These are phyloP conservation scores for Monoplex corrugatus DNA, from an alignment of 2,888 invertebrate genomes.

Conservation along the genomic window DNA sequence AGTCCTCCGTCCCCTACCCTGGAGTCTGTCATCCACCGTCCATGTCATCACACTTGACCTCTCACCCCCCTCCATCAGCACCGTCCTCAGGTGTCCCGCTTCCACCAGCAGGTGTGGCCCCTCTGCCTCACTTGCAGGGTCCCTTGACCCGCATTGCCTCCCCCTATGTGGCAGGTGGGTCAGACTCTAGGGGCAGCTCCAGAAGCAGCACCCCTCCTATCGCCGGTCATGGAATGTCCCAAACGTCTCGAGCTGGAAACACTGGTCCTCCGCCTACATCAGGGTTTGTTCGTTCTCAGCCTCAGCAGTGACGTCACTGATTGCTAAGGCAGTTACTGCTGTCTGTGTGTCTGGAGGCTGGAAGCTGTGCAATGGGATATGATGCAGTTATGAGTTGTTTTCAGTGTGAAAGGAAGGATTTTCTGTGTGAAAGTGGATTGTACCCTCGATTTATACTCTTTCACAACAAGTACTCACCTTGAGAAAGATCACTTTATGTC, in stretches of 20 bases:
- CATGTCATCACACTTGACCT: background rate
- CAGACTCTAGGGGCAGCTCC: constrained; percentile 31
- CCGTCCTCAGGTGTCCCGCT: background rate
- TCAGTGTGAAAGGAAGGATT: background rate
- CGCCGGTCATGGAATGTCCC: background rate
- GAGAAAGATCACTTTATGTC: too few species aligned
- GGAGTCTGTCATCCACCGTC: constrained; percentile 12
- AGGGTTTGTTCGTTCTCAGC: constrained; percentile 36
- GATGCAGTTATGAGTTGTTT: background rate
- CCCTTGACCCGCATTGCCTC: background rate
- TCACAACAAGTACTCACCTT: too few species aligned
- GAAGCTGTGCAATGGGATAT: background rate
- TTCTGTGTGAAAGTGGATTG: background rate
- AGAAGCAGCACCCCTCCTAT: constrained; percentile 31
- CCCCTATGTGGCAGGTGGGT: background rate
- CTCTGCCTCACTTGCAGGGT: constrained; percentile 12
- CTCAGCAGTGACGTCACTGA: background rate
- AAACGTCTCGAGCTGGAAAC: background rate
- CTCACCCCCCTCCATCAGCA: background rate
- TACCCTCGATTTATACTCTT: too few species aligned
- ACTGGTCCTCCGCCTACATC: constrained; percentile 54
- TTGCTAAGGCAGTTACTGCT: background rate
- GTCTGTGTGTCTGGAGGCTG: background rate
- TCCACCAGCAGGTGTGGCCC: background rate
- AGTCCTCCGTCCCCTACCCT: constrained; percentile 1